Evolutionary conservation across 2,113 vertebrate genomes (phyloP).

Genomic region (Aix galericulata): DNA sequence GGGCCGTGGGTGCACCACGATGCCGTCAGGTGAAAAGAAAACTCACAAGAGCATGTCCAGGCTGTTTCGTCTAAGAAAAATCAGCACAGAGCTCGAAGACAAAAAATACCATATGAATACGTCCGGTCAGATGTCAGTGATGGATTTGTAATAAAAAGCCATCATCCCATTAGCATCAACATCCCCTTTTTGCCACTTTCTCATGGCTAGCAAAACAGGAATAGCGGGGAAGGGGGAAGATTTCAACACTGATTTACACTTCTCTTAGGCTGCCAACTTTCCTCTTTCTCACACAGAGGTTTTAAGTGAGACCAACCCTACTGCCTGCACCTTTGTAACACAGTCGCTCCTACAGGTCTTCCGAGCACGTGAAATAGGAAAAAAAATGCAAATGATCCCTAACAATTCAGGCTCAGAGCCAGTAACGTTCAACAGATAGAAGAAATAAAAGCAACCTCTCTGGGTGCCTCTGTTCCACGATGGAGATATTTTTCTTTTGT

Average conservation of each 20-base stretch:
- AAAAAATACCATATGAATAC: not conserved
- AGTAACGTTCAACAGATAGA: slow-evolving; percentile 7
- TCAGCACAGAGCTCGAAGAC: not conserved
- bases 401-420: not conserved
- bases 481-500: slow-evolving; percentile 35
- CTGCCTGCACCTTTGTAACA: not conserved
- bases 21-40: not conserved
- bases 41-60: not conserved
- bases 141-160: not conserved
- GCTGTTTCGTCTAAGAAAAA: not conserved
- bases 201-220: not conserved
- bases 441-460: slow-evolving; percentile 32
- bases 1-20: not conserved
- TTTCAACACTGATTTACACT: not conserved
- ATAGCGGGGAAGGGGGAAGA: rapidly evolving
- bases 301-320: not conserved
- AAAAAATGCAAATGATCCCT: not conserved
- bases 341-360: slow-evolving; percentile 10
- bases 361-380: not conserved
- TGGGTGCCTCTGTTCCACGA: not conserved
- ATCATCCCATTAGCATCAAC: not conserved
- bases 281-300: not conserved
- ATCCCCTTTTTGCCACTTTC: not conserved
- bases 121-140: not conserved
- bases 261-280: not conserved